These are phyloP conservation scores for Diabrotica undecimpunctata DNA, from an alignment of 1,140 invertebrate species.

Conservation along the genomic window DNA sequence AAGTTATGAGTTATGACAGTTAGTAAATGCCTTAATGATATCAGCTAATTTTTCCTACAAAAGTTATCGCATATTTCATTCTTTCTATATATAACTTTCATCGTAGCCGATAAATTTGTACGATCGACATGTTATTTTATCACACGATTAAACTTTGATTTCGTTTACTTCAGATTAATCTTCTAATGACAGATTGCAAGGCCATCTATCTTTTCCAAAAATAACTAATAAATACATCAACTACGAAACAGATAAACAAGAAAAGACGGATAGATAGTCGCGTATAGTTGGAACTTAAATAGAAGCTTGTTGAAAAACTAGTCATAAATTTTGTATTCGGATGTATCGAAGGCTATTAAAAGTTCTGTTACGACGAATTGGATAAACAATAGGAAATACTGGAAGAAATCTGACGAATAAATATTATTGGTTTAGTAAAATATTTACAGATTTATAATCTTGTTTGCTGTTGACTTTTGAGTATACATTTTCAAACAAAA, in stretches of 20 bases:
- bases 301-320: neutral
- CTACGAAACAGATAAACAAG: neutral
- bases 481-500: too few species aligned
- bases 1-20: too few species aligned
- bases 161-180: neutral
- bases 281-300: neutral
- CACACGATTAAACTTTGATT: neutral
- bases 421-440: too few species aligned
- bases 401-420: neutral
- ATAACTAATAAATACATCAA: conserved; percentile 3
- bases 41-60: too few species aligned
- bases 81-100: too few species aligned
- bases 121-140: neutral
- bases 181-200: neutral
- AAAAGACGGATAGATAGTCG: neutral
- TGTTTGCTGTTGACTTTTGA: too few species aligned
- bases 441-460: too few species aligned
- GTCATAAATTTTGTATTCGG: neutral
- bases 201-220: neutral
- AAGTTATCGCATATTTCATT: too few species aligned
- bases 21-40: too few species aligned
- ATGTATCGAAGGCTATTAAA: neutral
- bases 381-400: neutral
- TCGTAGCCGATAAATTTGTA: too few species aligned
- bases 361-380: neutral